phyloP scores from a whole-genome alignment of 64 coral and sea anemone species.

The Trachythela sp. region DNA sequence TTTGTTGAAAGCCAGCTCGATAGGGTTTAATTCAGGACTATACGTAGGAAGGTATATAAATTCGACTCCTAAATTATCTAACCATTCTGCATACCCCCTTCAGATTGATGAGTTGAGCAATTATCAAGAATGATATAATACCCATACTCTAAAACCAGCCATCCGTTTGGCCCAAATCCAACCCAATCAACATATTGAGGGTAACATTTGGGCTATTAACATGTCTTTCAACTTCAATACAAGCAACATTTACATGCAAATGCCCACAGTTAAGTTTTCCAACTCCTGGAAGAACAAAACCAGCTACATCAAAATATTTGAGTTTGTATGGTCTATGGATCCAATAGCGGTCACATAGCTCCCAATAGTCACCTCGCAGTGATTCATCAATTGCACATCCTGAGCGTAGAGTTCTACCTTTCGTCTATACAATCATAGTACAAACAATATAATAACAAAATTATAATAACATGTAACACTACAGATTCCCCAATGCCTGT shows the following conservation, averaged over 20 bases:
- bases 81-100: conserved; percentile 16
- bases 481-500: too few relatives aligned
- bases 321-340: conserved; percentile 22
- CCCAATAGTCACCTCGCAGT: too few relatives aligned
- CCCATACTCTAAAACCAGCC: neutral
- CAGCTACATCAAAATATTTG: conserved; percentile 56
- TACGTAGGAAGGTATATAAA: conserved; percentile 32
- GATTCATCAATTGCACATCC: too few relatives aligned
- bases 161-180: neutral
- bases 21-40: conserved; percentile 30
- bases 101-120: neutral
- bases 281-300: conserved; percentile 39
- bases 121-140: neutral
- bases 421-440: too few relatives aligned
- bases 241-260: conserved; percentile 5
- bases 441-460: too few relatives aligned
- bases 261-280: conserved; percentile 52
- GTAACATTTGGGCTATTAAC: conserved; percentile 39
- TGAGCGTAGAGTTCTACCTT: too few relatives aligned
- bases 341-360: conserved; percentile 38
- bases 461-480: too few relatives aligned
- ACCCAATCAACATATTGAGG: conserved; percentile 22
- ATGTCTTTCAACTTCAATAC: conserved; percentile 29
- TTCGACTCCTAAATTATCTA: conserved; percentile 20
- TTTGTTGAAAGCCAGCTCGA: conserved; percentile 38